phyloP scores from a whole-genome alignment of 2,113 vertebrate genomes.

The Thryonomys swinderianus region DNA sequence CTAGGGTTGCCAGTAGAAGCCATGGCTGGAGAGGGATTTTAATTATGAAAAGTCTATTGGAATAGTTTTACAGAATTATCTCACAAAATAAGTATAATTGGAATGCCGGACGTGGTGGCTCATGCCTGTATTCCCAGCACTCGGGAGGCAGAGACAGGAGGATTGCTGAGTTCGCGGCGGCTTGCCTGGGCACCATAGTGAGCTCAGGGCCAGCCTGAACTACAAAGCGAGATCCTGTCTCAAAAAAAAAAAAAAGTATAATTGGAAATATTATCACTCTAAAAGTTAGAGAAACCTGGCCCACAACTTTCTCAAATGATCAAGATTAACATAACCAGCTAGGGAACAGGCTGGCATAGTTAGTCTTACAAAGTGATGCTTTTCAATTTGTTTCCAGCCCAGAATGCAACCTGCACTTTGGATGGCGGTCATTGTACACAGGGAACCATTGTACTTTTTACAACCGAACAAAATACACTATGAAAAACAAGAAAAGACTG shows the following conservation, averaged over 20 bases:
- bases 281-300: background rate
- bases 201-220: too few relatives aligned
- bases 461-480: background rate
- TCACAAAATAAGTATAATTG: constrained; percentile 10
- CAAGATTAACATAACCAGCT: background rate
- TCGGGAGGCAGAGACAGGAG: too few relatives aligned
- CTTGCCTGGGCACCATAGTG: too few relatives aligned
- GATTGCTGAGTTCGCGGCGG: too few relatives aligned
- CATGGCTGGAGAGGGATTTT: background rate
- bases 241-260: too few relatives aligned
- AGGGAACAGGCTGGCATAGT: background rate
- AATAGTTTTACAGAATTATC: background rate
- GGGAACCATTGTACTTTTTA: background rate
- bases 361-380: background rate
- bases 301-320: background rate
- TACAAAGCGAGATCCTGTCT: too few relatives aligned
- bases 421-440: background rate
- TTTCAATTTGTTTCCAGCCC: background rate
- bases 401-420: background rate
- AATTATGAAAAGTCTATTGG: background rate
- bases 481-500: background rate
- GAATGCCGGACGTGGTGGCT: too few relatives aligned
- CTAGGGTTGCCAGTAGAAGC: background rate
- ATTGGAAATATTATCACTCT: background rate
- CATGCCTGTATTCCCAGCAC: too few relatives aligned